phyloP scores from a whole-genome alignment of 2,888 invertebrate genomes.

The Leptopterna dolabrata region DNA sequence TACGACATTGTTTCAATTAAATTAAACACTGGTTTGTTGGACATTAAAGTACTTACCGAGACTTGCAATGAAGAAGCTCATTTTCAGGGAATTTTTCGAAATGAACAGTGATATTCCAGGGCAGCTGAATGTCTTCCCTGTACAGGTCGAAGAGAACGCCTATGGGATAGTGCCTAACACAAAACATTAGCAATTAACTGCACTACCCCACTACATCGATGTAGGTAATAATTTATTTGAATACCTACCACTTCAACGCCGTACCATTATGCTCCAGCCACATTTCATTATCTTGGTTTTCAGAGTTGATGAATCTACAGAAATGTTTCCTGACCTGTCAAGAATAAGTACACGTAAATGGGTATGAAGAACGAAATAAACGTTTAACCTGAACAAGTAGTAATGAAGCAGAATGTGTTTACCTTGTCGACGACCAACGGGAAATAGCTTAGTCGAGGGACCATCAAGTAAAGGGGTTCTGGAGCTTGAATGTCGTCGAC shows the following conservation, averaged over 20 bases:
- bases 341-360: slow-evolving; percentile 57
- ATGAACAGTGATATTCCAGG: slow-evolving; percentile 94
- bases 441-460: slow-evolving; percentile 92
- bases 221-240: too few relatives aligned
- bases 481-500: slow-evolving; percentile 89
- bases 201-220: too few relatives aligned
- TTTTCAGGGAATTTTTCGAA: slow-evolving; percentile 95
- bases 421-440: slow-evolving; percentile 96
- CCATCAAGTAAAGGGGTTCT: slow-evolving; percentile 93
- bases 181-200: background rate
- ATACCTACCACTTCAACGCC: slow-evolving; percentile 81
- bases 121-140: slow-evolving; percentile 78
- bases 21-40: too few relatives aligned
- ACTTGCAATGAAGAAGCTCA: slow-evolving; percentile 85
- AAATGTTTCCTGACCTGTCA: slow-evolving; percentile 88
- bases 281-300: slow-evolving; percentile 87
- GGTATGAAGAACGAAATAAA: background rate
- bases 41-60: slow-evolving; percentile 74
- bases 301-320: slow-evolving; percentile 81
- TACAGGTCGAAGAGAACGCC: slow-evolving; percentile 93
- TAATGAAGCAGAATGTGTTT: slow-evolving; percentile 53
- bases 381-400: too few relatives aligned
- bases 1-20: too few relatives aligned
- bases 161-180: slow-evolving; percentile 73
- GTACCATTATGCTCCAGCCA: slow-evolving; percentile 95